Base-by-base conservation (phyloP, 2,113 vertebrate genomes). In the Toxostoma redivivum region DNA sequence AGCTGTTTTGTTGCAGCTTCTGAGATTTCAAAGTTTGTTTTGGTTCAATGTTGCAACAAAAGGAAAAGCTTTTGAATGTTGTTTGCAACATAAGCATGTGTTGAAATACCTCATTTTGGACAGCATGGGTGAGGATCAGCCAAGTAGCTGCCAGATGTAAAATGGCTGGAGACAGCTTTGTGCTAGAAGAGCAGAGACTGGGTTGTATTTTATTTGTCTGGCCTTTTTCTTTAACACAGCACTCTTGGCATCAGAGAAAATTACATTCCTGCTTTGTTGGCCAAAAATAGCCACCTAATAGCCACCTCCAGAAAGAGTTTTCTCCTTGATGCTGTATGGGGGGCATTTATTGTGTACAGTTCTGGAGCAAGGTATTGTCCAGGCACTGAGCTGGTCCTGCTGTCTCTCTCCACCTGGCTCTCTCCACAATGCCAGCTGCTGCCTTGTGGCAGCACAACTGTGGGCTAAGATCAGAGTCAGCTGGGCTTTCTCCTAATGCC, bases 1-100 rank as follows among this genome's bases (percentile, higher is more conserved):
- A 85, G 77, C 65, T 95, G 86, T 44, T 94, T 81, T 79, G 69
- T 72, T 81, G 81, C 83, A 79, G 86, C 73, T 91, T 74, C 88
- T 81, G 92, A 81, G 69, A 74, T 93, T 83, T 83, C 85, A 70
- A 86, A 95, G 82, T 96, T 96, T 95, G 92, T 81, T 96, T 92
- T 94, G 72, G 40, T 94, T 96, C 76, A 24, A 0, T 81, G 88
- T 94, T 78, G 93, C 82, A 96, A 95, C 78, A 81, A 95, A 85
- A 94, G 60, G 76, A 95, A 69, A 90, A 92, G 72, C 72, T 94
- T 88, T 93, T 93, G 56, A 73, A 74, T 88, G 79, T 74, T 94
- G 77, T 88, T 94, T 90, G 88, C 80, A 71, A 86, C 79, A 64
- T 33, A 35, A 86, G 76, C 31, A 5, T 71, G 88, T 93, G 93